These are phyloP conservation scores for Aphaenogaster floridana DNA, from an alignment of 1,140 invertebrate genomes.

Conservation along the genomic window DNA sequence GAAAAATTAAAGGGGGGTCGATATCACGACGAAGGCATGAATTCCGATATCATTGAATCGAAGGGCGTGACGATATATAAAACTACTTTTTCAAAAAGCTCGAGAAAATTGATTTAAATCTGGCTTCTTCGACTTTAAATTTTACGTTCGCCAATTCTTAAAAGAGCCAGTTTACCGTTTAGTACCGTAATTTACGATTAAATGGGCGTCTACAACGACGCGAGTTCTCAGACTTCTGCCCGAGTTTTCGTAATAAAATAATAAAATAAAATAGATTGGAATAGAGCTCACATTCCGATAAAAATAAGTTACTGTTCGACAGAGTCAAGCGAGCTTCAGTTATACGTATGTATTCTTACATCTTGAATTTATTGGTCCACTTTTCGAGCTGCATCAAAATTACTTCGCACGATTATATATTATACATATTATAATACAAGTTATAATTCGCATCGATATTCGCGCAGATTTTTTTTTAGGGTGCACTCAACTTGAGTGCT, in stretches of 20 bases:
- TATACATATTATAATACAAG: constrained; percentile 1
- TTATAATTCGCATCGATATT: constrained; percentile 32
- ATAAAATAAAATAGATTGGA: background rate
- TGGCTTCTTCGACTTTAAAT: background rate
- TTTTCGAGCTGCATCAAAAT: background rate
- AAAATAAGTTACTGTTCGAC: background rate
- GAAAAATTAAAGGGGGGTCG: constrained; percentile 28
- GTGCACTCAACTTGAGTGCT: constrained; percentile 21
- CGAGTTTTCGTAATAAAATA: background rate
- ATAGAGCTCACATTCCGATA: background rate
- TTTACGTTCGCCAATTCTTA: background rate
- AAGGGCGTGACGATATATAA: background rate
- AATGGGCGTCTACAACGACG: background rate
- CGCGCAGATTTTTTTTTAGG: constrained; percentile 25
- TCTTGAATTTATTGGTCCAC: background rate
- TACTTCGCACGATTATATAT: background rate
- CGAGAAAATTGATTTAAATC: constrained; percentile 29
- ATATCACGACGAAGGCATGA: background rate
- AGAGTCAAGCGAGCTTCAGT: background rate
- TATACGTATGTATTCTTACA: background rate
- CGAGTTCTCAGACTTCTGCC: background rate
- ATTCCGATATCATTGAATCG: constrained; percentile 16
- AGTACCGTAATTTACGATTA: background rate
- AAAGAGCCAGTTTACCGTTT: background rate
- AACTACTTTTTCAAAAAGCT: background rate